phyloP scores from a whole-genome alignment of 2,113 vertebrate species.

The Apus apus region DNA sequence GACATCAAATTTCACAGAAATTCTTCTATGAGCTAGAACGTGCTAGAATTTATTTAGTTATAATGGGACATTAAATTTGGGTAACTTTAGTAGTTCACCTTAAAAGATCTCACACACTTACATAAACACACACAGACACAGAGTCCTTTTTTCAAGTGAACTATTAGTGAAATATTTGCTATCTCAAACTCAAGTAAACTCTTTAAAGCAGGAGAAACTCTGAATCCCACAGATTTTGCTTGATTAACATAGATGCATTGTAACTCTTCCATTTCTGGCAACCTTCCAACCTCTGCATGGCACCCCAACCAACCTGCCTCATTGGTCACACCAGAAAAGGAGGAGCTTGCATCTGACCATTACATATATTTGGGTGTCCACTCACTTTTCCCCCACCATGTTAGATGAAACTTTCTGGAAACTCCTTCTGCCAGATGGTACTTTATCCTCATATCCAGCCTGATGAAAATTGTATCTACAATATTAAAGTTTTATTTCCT shows the following conservation, averaged over 20 bases:
- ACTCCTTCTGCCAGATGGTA: neutral
- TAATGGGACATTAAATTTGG: neutral
- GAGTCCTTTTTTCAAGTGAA: neutral
- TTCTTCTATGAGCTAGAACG: neutral
- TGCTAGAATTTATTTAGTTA: conserved; percentile 12
- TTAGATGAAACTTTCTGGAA: neutral
- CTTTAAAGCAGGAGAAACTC: neutral
- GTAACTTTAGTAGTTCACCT: neutral
- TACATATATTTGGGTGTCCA: neutral
- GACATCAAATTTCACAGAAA: conserved; percentile 7
- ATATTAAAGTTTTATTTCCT: conserved; percentile 24
- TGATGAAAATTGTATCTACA: conserved; percentile 9
- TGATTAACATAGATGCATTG: neutral
- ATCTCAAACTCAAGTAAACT: neutral
- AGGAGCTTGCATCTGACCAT: neutral
- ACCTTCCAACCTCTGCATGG: neutral
- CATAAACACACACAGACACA: neutral
- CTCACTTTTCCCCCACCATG: neutral
- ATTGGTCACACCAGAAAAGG: neutral
- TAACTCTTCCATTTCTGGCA: neutral
- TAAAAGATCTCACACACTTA: neutral
- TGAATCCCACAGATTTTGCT: neutral
- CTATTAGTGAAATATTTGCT: neutral
- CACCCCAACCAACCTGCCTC: neutral
- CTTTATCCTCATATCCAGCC: neutral